Percentiles rank a stretch among this genome's conserved stretches.
Conservation (phyloP, 2,797 vertebrate genomes). For the Hylomyscus alleni region DNA sequence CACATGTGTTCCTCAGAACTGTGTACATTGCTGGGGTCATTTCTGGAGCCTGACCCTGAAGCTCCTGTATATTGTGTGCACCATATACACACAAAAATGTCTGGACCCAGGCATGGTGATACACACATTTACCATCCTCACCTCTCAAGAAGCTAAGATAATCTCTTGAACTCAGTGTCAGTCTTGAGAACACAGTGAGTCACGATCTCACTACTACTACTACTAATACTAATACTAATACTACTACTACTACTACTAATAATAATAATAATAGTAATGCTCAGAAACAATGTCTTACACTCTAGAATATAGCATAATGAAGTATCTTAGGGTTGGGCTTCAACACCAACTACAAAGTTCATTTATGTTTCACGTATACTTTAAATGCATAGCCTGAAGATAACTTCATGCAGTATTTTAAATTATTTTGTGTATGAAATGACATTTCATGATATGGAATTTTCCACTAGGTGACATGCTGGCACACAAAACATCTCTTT, state of each 20-base stretch:
- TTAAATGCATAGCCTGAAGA: not conserved
- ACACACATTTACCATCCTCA: not conserved
- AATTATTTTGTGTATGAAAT: not conserved
- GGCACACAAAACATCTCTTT: not conserved
- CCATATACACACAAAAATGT: not conserved
- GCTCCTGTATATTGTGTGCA: not conserved
- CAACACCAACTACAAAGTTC: not conserved
- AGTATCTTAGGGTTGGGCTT: too few relatives aligned
- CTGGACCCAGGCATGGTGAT: not conserved
- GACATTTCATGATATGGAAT: not conserved
- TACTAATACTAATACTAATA: not conserved
- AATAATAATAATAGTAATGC: not conserved
- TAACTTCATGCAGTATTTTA: not conserved
- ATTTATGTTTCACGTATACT: not conserved
- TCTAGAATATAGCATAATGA: not conserved
- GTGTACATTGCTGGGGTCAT: constrained; percentile 18
- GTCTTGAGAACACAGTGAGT: not conserved
- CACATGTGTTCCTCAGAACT: constrained; percentile 31
- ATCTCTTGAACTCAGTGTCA: not conserved
- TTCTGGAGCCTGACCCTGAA: not conserved
- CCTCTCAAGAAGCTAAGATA: not conserved
- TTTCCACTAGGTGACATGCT: not conserved
- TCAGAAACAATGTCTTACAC: not conserved
- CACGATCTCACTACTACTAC: not conserved
- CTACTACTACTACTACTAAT: not conserved